Evolutionary conservation across 2,113 vertebrate species (phyloP).

Genomic region (Falco punctatus): DNA sequence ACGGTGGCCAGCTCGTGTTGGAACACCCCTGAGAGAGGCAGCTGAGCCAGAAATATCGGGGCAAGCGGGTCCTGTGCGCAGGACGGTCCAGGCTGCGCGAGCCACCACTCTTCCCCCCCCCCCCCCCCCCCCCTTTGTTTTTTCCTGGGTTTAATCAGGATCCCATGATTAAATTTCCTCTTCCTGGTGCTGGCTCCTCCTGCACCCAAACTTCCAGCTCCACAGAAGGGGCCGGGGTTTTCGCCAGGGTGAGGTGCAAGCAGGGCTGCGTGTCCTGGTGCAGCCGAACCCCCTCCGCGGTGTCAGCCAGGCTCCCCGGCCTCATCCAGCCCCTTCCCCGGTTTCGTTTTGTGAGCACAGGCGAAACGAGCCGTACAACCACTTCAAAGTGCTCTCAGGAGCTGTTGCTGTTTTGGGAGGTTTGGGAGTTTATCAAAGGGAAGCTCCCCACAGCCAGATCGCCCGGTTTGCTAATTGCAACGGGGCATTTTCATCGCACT

Average conservation of each 20-base stretch:
- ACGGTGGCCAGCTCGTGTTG: fast-evolving
- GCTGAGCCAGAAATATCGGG: fast-evolving
- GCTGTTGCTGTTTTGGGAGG: not conserved
- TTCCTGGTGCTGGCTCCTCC: constrained; percentile 35
- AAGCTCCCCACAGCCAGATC: not conserved
- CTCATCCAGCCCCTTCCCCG: not conserved
- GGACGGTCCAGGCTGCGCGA: fast-evolving
- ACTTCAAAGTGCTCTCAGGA: not conserved
- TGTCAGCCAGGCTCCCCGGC: fast-evolving
- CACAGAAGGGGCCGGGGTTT: fast-evolving
- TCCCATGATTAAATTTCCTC: constrained; percentile 53
- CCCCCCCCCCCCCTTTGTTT: constrained; percentile 32
- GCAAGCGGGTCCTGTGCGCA: not conserved
- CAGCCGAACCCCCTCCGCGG: fast-evolving
- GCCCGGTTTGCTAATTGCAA: not conserved
- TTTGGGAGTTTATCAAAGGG: not conserved
- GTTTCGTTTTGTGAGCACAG: not conserved
- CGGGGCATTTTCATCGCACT: fast-evolving
- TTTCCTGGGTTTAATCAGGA: constrained; percentile 33
- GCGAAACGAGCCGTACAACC: fast-evolving
- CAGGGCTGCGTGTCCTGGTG: fast-evolving
- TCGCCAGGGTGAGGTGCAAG: fast-evolving
- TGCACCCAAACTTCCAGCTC: not conserved
- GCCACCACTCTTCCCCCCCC: not conserved
- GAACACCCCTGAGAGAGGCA: not conserved